These are phyloP conservation scores for Dermolepida albohirtum DNA, from an alignment of 2,888 invertebrate genomes.

Conservation along the genomic window DNA sequence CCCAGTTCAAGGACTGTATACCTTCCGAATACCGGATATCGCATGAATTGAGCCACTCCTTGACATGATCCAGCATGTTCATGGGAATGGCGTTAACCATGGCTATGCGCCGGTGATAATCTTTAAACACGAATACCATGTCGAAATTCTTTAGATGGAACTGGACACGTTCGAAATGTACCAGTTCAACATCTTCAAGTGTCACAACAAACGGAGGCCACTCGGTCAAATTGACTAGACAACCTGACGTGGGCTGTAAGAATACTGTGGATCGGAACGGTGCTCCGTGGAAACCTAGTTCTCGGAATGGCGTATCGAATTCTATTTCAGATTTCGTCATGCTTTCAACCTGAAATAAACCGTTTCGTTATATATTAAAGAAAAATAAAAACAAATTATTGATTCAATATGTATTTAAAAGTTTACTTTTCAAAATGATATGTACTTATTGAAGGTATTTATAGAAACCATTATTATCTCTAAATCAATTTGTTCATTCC, in stretches of 20 bases:
- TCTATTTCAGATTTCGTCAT: conserved; percentile 98
- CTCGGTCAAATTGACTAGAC: conserved; percentile 95
- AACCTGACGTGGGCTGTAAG: conserved; percentile 97
- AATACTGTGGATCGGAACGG: conserved; percentile 96
- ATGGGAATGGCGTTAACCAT: conserved; percentile 99
- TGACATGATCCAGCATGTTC: conserved; percentile 98
- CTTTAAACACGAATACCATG: conserved; percentile 99
- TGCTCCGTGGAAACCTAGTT: conserved; percentile 97
- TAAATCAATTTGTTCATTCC: too few relatives aligned
- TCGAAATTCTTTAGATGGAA: conserved; percentile 99
- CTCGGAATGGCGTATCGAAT: conserved; percentile 98
- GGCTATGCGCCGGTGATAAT: conserved; percentile 92
- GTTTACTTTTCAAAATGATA: too few relatives aligned
- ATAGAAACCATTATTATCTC: too few relatives aligned
- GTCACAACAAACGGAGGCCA: conserved; percentile 99
- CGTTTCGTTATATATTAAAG: conserved; percentile 10
- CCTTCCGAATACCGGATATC: conserved; percentile 91
- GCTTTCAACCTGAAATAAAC: conserved; percentile 75
- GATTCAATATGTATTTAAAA: too few relatives aligned
- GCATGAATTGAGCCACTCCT: conserved; percentile 92
- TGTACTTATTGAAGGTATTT: too few relatives aligned
- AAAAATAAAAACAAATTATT: too few relatives aligned
- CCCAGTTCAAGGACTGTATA: conserved; percentile 98
- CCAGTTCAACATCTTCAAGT: conserved; percentile 95
- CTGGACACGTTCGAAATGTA: conserved; percentile 99